These are phyloP conservation scores for Mechanitis messenoides DNA, from an alignment of 2,888 invertebrate genomes.

Conservation along the genomic window DNA sequence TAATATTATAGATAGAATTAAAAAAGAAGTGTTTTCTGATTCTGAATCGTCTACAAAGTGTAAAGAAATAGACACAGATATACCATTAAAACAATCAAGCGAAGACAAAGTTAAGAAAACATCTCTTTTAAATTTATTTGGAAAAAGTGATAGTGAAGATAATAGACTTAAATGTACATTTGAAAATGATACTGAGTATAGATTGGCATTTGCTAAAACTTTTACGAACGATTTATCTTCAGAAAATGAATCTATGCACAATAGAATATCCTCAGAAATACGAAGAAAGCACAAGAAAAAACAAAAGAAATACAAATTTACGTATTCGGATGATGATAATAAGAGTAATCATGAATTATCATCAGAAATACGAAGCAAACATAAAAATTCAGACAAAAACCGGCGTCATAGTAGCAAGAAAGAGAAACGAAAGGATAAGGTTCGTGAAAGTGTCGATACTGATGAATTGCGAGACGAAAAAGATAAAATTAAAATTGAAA, in stretches of 20 bases:
- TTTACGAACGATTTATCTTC: slow-evolving; percentile 64
- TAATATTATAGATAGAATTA: slow-evolving; percentile 58
- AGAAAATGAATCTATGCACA: slow-evolving; percentile 65
- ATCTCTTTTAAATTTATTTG: slow-evolving; percentile 62
- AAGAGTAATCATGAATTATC: slow-evolving; percentile 52
- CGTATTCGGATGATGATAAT: slow-evolving; percentile 76
- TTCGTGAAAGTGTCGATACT: slow-evolving; percentile 69
- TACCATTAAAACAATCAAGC: slow-evolving; percentile 39
- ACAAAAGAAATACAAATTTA: slow-evolving; percentile 85
- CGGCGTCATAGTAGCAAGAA: slow-evolving; percentile 75
- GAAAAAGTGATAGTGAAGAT: slow-evolving; percentile 69
- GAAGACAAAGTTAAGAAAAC: slow-evolving; percentile 57
- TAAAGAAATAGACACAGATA: slow-evolving; percentile 38
- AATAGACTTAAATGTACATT: slow-evolving; percentile 56
- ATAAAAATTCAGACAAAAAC: slow-evolving; percentile 70
- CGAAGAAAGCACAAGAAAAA: slow-evolving; percentile 91
- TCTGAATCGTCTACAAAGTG: slow-evolving; percentile 46
- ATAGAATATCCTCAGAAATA: slow-evolving; percentile 67
- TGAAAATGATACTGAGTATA: slow-evolving; percentile 57
- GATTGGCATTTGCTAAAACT: slow-evolving; percentile 48
- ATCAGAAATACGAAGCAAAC: slow-evolving; percentile 48
- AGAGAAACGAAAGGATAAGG: slow-evolving; percentile 78
- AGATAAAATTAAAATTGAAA: slow-evolving; percentile 78
- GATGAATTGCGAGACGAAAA: slow-evolving; percentile 71
- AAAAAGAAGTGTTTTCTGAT: slow-evolving; percentile 77